Base-by-base conservation (phyloP, 2,113 vertebrate species). In the Pomatostomus ruficeps region DNA sequence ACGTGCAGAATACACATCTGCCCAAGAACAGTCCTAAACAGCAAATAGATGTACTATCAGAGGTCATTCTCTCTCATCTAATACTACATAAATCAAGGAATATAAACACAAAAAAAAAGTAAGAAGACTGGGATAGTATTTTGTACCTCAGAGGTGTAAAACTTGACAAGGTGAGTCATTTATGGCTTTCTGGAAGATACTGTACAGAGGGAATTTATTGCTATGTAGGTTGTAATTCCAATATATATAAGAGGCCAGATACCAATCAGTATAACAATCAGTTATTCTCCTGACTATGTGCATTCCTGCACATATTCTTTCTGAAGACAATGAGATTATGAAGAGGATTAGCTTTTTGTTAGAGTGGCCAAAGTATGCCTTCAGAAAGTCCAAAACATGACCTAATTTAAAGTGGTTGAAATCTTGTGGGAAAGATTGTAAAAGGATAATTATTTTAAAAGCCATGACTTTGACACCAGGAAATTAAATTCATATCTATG, bases 401-500 rank as follows among this genome's bases (percentile, higher is more conserved):
- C 95, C 93, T 93, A 94, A 95, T 97, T 95, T 94, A 86, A 95
- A 96, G 79, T 85, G 68, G 59, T 80, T 86, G 85, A 90, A 95
- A 75, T 83, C 91, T 95, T 74, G 46, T 93, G 94, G 94, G 95
- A 92, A 96, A 94, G 92, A 93, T 43, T 93, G 59, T 93, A 95
- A 96, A 67, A 81, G 88, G 83, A 91, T 96, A 96, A 96, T 97
- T 97, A 91, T 95, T 97, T 97, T 96, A 91, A 94, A 94, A 96
- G 76, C 94, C 75, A 81, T 77, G 92, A 93, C 93, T 96, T 91
- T 95, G 95, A 96, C 96, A 97, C 93, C 93, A 96, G 96, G 95
- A 97, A 96, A 97, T 97, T 94, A 97, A 97, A 97, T 96, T 96
- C 93, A 78, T 96, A 97, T 94, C 95, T 96, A 75, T 94, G 88